Conservation (phyloP, 2,888 invertebrate genomes). For the Clepsis dumicolana region DNA sequence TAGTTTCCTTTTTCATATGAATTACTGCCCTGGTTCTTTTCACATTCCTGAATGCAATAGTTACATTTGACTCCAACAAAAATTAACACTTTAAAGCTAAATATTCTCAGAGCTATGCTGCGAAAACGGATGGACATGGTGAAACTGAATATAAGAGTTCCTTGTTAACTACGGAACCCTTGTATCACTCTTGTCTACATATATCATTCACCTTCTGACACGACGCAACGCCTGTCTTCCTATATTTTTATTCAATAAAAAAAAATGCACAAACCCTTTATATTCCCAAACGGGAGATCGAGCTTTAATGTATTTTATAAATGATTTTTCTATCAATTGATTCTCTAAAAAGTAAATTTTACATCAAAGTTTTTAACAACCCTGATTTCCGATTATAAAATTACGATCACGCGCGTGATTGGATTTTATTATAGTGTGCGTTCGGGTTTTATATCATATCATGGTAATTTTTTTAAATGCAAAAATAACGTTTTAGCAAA, state of each 20-base stretch:
- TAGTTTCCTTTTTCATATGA: too few relatives aligned
- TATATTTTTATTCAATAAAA: not conserved
- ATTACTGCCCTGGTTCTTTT: too few relatives aligned
- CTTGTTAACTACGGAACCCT: too few relatives aligned
- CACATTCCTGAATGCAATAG: too few relatives aligned
- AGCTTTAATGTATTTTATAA: slow-evolving; percentile 56
- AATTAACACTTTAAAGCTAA: too few relatives aligned
- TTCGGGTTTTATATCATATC: not conserved
- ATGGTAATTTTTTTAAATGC: not conserved
- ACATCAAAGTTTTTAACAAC: not conserved
- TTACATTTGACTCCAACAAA: too few relatives aligned
- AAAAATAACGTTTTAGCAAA: not conserved
- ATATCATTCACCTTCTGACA: too few relatives aligned
- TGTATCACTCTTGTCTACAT: too few relatives aligned
- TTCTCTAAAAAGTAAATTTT: slow-evolving; percentile 9
- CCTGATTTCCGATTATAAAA: not conserved
- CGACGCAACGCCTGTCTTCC: too few relatives aligned
- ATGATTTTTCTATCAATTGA: slow-evolving; percentile 26
- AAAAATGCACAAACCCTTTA: slow-evolving; percentile 52
- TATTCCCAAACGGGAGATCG: slow-evolving; percentile 56
- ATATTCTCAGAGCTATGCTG: too few relatives aligned
- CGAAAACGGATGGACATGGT: too few relatives aligned
- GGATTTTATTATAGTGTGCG: not conserved
- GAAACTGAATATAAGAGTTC: too few relatives aligned
- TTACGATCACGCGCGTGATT: not conserved